phyloP scores from a whole-genome alignment of 2,888 invertebrate species.

The Cerastis leucographa region DNA sequence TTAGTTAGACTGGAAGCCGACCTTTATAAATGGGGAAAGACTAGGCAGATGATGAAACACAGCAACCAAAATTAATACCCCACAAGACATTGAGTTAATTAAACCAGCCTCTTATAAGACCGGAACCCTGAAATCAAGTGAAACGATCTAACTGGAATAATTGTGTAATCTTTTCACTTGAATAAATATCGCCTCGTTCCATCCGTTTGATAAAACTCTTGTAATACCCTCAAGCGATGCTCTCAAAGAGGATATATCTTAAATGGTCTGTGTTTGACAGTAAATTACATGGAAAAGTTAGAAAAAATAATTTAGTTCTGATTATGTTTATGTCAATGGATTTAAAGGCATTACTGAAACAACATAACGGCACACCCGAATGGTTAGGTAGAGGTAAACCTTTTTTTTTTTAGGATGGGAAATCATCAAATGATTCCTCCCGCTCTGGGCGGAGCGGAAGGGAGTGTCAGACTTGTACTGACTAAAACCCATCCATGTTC shows the following conservation, averaged over 20 bases:
- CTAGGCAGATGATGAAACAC: not conserved
- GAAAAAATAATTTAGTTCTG: no score
- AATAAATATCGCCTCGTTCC: slow-evolving; percentile 24
- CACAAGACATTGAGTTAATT: not conserved
- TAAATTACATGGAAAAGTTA: slow-evolving; percentile 5
- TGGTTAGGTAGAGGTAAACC: no score
- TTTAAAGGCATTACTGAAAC: no score
- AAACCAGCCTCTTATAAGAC: not conserved
- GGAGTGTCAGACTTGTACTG: no score
- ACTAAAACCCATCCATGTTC: no score
- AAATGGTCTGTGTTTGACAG: not conserved
- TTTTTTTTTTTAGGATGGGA: no score
- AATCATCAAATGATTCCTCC: no score
- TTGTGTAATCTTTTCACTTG: slow-evolving; percentile 39
- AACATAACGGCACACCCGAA: no score
- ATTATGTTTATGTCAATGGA: no score
- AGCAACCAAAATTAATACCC: not conserved
- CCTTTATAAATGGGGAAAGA: not conserved
- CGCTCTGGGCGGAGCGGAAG: no score
- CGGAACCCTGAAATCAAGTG: slow-evolving; percentile 25
- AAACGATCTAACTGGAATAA: slow-evolving; percentile 42
- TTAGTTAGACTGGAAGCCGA: not conserved
- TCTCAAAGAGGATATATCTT: slow-evolving; percentile 11
- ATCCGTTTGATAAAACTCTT: slow-evolving; percentile 30
- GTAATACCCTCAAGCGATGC: slow-evolving; percentile 14